Evolutionary conservation across 2,888 invertebrate genomes (phyloP), one percentile per base, ranked within the genome.

Genomic region (Hypomecis punctinalis): DNA sequence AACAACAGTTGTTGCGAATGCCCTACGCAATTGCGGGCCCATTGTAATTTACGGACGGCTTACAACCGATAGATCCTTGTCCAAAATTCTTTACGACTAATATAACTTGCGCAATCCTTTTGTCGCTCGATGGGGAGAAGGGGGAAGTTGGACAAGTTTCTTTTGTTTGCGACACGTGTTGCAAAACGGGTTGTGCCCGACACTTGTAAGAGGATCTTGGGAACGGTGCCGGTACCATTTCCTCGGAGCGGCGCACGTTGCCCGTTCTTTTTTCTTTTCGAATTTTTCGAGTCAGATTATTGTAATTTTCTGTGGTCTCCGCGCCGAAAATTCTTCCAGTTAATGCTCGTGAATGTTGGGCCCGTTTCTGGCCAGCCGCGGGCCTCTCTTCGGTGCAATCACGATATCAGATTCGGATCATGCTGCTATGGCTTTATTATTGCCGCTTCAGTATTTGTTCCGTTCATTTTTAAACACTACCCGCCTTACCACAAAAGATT

Each of bases 61-160:
- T 88, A 88, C 87, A 87, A 89, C 83, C 89, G 85, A 92, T 92
- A 90, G 89, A 89, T 91, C 91, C 90, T 87, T 87, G 88, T 91
- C 89, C 85, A 78, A 90, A 91, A 89, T 91, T 90, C 90, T 92
- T 92, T 92, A 91, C 88, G 90, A 90, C 84, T 89, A 89, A 89
- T 90, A 89, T 90, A 90, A 91, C 89, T 91, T 90, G 88, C 84
- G 86, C 91, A 92, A 92, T 91, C 92, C 93, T 93, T 91, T 92
- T 88, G 89, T 86, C 88, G 88, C 83, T 71, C 77, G 76, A 72
- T 73, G 75, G 76, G 68, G 72, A 75, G 77, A 78, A 72, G 77
- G 80, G 82, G 83, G 75, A 77, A 83, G 78, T 83, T 83, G 83
- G 81, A 75, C 80, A 85, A 86, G 85, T 87, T 91, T 89, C 90